Evolutionary conservation across 2,113 vertebrate genomes (phyloP), one percentile per base, ranked within the genome.

Genomic region (Rhodinocichla rosea): DNA sequence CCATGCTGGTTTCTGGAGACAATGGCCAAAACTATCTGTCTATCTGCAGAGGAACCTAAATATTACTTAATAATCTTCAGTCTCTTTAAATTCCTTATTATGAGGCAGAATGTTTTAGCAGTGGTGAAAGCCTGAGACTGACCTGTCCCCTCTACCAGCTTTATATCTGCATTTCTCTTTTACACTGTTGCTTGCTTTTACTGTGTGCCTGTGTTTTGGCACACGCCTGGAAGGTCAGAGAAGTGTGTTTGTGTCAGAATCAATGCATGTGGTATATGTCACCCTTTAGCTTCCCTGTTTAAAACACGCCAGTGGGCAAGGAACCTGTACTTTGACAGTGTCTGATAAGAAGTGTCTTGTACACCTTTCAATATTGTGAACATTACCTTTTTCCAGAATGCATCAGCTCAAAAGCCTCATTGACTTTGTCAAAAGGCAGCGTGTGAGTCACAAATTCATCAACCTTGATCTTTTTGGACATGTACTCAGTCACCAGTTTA

Each of bases 391-490:
- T 97, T 49, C 98, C 98, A 50, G 95, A 44, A 90, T 98, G 98
- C 98, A 98, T 93, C 83, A 98, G 96, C 44, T 98, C 98, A 96
- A 98, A 98, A 68, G 97, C 98, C 80, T 98, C 92, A 45, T 98
- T 98, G 79, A 98, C 98, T 94, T 98, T 96, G 71, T 97, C 89
- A 84, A 98, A 98, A 90, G 98, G 91, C 32, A 98, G 65, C 13
- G 16, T 98, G 79, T 98, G 97, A 91, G 98, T 98, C 75, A 98
- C 97, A 94, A 98, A 98, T 90, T 98, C 98, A 83, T 98, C 98
- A 75, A 98, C 96, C 94, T 98, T 98, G 63, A 98, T 98, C 95
- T 98, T 98, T 87, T 98, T 98, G 55, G 98, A 97, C 98, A 98
- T 98, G 83, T 98, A 98, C 68, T 98, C 98, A 42, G 95, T 96